These are phyloP conservation scores for Takifugu flavidus DNA, from an alignment of 2,113 vertebrate genomes.

Conservation along the genomic window DNA sequence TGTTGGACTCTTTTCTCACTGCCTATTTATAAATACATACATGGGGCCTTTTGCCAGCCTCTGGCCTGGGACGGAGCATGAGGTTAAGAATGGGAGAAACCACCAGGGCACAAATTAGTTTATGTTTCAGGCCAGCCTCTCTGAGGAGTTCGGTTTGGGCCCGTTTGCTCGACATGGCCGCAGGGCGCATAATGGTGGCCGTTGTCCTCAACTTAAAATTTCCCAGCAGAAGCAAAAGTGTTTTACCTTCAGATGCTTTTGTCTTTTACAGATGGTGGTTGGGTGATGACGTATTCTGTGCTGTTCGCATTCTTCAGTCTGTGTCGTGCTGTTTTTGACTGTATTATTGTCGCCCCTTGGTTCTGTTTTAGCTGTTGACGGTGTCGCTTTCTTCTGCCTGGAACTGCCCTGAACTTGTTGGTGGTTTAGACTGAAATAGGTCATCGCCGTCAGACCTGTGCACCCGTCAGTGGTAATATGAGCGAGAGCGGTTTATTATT, in stretches of 20 bases:
- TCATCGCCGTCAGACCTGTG: no score
- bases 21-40: slow-evolving; percentile 59
- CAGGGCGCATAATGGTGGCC: slow-evolving; percentile 39
- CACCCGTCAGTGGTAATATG: no score
- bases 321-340: no score
- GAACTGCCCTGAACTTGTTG: no score
- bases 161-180: slow-evolving; percentile 31
- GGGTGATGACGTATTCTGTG: no score
- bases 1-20: slow-evolving; percentile 32
- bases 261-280: not conserved
- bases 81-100: slow-evolving; percentile 58
- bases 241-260: slow-evolving; percentile 31
- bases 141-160: slow-evolving; percentile 44
- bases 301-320: no score
- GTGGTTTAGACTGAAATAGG: no score
- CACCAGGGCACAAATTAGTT: slow-evolving; percentile 55
- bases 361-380: no score
- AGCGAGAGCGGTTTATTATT: no score
- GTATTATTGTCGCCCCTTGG: no score
- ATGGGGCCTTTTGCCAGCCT: slow-evolving; percentile 24
- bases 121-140: slow-evolving; percentile 54
- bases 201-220: slow-evolving; percentile 50
- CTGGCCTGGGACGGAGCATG: slow-evolving; percentile 45
- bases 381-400: no score
- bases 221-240: slow-evolving; percentile 25